Conservation (phyloP, 2,797 vertebrate species). For the Pseudochirops corinnae region DNA sequence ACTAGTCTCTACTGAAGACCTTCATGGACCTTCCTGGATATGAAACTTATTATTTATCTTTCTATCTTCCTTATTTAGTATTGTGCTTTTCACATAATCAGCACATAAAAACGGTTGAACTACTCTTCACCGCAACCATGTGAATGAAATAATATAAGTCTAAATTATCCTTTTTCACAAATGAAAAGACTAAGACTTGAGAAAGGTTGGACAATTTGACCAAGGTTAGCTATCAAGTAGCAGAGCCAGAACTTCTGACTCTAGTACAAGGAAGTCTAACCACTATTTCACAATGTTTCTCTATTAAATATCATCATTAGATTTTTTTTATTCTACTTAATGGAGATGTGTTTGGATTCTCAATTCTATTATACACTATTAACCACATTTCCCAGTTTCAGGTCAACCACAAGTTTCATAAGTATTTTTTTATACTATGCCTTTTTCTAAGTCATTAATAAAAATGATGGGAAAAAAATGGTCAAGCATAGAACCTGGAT, state of each 20-base stretch:
- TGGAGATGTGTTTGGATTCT: not conserved
- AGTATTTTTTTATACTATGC: not conserved
- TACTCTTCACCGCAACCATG: not conserved
- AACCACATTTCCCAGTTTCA: not conserved
- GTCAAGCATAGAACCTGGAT: not conserved
- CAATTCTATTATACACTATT: not conserved
- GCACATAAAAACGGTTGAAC: not conserved
- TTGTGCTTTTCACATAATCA: not conserved
- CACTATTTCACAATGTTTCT: not conserved
- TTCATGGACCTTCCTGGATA: not conserved
- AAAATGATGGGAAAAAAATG: not conserved
- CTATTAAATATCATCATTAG: not conserved
- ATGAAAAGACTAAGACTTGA: not conserved
- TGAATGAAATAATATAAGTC: not conserved
- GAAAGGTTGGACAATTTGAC: not conserved
- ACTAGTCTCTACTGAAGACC: not conserved
- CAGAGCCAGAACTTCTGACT: not conserved
- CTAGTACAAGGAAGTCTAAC: not conserved
- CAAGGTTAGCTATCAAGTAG: not conserved
- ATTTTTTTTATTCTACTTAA: not conserved
- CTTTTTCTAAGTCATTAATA: not conserved
- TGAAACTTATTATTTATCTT: not conserved
- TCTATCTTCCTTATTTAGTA: not conserved
- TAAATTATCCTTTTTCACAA: not conserved
- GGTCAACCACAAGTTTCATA: not conserved